These are phyloP conservation scores for Oryzias sinensis DNA, from an alignment of 2,797 vertebrate genomes.

Conservation along the genomic window DNA sequence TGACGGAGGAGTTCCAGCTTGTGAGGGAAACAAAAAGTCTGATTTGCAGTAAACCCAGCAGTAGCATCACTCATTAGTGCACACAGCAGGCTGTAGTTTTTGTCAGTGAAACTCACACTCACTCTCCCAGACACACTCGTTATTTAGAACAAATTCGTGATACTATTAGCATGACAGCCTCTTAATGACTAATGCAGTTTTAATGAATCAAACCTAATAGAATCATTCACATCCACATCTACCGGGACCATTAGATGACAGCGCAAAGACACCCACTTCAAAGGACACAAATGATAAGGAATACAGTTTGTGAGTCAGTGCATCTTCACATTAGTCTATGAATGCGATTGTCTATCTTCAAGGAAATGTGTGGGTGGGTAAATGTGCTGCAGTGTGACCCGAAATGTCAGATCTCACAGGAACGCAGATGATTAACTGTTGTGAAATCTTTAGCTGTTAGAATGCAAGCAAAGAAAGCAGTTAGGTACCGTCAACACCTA, in stretches of 20 bases:
- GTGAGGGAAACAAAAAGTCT: conserved; percentile 4
- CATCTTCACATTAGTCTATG: too few species aligned
- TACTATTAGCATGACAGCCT: conserved; percentile 36
- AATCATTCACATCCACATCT: conserved; percentile 37
- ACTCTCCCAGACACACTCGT: conserved; percentile 19
- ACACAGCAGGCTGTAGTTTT: conserved; percentile 19
- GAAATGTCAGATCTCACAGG: conserved; percentile 42
- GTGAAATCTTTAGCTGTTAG: conserved; percentile 31
- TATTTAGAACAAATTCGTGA: conserved; percentile 37
- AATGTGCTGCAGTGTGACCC: conserved; percentile 6
- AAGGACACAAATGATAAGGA: conserved; percentile 1
- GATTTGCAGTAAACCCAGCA: conserved; percentile 13
- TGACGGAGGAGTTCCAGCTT: conserved; percentile 10
- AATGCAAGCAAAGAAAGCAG: conserved; percentile 21
- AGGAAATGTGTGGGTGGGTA: conserved; percentile 8
- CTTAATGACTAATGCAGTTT: conserved; percentile 51
- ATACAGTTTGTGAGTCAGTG: background rate
- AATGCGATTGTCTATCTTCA: conserved; percentile 13
- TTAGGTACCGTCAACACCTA: background rate
- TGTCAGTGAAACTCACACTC: conserved; percentile 30
- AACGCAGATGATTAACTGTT: conserved; percentile 41
- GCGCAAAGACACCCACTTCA: conserved; percentile 1
- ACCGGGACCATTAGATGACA: conserved; percentile 7
- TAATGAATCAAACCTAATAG: conserved; percentile 41
- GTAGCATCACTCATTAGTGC: conserved; percentile 20